These are phyloP conservation scores for Amniataba percoides DNA, from an alignment of 2,797 vertebrate genomes.

Conservation along the genomic window DNA sequence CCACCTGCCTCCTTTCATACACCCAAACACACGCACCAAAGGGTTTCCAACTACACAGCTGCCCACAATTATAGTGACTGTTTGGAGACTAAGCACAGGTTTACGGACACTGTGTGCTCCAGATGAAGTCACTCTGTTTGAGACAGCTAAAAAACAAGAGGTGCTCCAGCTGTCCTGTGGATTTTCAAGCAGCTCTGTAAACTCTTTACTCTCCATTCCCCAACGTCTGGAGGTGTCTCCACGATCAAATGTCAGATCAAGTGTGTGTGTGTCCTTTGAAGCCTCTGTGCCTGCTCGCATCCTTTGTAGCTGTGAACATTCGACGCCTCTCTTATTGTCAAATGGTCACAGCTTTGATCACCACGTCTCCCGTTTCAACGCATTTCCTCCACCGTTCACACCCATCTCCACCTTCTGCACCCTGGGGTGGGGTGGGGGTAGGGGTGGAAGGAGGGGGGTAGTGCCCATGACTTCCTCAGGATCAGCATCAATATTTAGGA, in stretches of 20 bases:
- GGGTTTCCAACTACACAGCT: not conserved
- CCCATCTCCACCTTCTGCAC: slow-evolving; percentile 30
- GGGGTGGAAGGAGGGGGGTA: too few species aligned
- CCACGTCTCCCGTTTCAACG: slow-evolving; percentile 59
- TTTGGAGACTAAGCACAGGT: not conserved
- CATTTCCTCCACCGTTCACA: slow-evolving; percentile 69
- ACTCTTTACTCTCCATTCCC: too few species aligned
- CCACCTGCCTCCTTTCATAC: slow-evolving; percentile 16
- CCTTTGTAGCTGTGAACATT: slow-evolving; percentile 50
- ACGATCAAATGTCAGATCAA: not conserved
- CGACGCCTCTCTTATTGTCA: slow-evolving; percentile 68
- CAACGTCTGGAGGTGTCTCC: not conserved
- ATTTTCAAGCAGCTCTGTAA: not conserved
- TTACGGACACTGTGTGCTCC: not conserved
- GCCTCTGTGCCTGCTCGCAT: slow-evolving; percentile 38
- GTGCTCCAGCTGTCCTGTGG: not conserved
- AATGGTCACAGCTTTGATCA: slow-evolving; percentile 75
- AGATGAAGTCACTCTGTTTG: not conserved
- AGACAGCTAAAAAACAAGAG: not conserved
- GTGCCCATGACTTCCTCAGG: too few species aligned
- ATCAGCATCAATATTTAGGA: too few species aligned
- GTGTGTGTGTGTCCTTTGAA: slow-evolving; percentile 52
- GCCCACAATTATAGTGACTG: not conserved
- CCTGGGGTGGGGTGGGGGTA: too few species aligned
- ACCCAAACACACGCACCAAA: slow-evolving; percentile 2